Percentiles rank a stretch among this genome's conserved stretches.
phyloP scores from a whole-genome alignment of 2,797 vertebrate genomes.

The Malurus leucopterus region DNA sequence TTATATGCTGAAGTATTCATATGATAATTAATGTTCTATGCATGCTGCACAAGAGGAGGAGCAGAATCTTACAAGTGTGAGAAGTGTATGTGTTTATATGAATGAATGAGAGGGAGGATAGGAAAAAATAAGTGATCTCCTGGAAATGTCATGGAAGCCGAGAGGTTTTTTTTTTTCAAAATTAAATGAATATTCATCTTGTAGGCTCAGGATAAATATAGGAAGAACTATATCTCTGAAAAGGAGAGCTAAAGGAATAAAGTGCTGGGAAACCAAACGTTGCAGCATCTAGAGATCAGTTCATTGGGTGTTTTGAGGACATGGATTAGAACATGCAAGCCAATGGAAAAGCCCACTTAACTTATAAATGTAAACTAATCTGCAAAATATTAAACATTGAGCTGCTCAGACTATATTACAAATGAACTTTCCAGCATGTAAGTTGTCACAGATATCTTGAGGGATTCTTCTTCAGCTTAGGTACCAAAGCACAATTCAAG shows the following conservation, averaged over 20 bases:
- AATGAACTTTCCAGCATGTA: neutral
- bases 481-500: neutral
- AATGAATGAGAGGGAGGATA: neutral
- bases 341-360: neutral
- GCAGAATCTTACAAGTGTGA: neutral
- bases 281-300: neutral
- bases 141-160: neutral
- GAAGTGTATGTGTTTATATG: neutral
- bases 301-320: neutral
- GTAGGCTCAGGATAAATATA: neutral
- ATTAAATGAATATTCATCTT: neutral
- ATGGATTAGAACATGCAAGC: neutral
- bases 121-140: neutral
- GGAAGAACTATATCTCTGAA: neutral
- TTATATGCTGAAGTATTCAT: constrained; percentile 34
- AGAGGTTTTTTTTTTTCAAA: neutral
- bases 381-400: neutral
- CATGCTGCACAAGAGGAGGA: neutral
- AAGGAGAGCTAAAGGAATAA: neutral
- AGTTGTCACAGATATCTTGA: neutral
- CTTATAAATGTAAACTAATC: neutral
- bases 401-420: neutral
- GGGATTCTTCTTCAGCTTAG: neutral
- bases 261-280: neutral
- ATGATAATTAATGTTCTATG: constrained; percentile 23